Base-by-base conservation (phyloP, 2,797 vertebrate genomes). In the Avahi laniger region DNA sequence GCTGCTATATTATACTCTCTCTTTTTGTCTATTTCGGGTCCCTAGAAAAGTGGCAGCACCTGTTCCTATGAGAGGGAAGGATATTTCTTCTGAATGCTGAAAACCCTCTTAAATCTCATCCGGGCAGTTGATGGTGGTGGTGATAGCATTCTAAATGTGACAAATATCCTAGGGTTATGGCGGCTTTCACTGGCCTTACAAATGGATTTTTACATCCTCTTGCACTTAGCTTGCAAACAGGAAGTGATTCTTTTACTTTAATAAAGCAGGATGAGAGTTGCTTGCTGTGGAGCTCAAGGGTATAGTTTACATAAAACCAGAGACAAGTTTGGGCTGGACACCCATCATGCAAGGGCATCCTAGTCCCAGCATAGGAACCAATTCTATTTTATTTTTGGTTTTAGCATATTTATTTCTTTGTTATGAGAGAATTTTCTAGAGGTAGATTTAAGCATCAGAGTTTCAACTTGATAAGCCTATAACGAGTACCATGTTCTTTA, bases 151-250 rank as follows among this genome's bases (percentile, higher is more conserved):
- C 24, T 91, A 82, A 95, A 78, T 48, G 81, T 82, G 84, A 94
- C 54, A 85, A 30, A 67, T 67, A 46, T 85, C 54, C 73, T 87
- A 70, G 43, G 72, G 22, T 82, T 89, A 52, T 30, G 72, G 67
- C 73, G 57, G 30, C n/a, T 87, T 61, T 83, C 61, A 43, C 89
- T 48, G 22, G 50, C n/a, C 80, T 94, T 90, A 43, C 46, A 75
- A 72, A 92, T 93, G 24, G 33, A 85, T 38, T 88, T 94, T 97
- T 94, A 67, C 10, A 61, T 93, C 24, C 24, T 82, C 57, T 88
- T 95, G 72, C 8, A 46, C 95, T 90, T 80, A 86, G 8, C 35
- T 96, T 86, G 70, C 52, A 89, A 94, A 92, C 57, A 93, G 81
- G 69, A 93, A 85, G 48, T 7, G 57, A 11, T 90, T 89, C 38